Conservation (phyloP, 2,888 invertebrate species). For the Tipula unca region DNA sequence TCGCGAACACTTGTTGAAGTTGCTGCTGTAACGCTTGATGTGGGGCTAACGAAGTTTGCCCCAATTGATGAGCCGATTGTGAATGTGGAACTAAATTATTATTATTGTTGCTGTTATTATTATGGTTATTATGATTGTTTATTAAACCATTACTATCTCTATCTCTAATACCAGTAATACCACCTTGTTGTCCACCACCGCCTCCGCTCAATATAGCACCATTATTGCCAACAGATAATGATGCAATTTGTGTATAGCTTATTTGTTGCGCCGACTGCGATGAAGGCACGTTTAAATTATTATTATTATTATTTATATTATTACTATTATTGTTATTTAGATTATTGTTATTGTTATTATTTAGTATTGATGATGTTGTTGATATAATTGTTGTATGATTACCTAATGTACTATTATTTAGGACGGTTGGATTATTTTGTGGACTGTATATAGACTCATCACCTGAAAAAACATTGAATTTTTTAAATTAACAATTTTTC, state of each 20-base stretch:
- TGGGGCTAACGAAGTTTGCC: conserved; percentile 44
- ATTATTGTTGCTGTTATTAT: conserved; percentile 28
- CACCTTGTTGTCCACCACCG: conserved; percentile 23
- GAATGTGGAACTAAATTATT: conserved; percentile 37
- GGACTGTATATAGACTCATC: conserved; percentile 39
- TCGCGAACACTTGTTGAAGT: conserved; percentile 50
- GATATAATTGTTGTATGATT: conserved; percentile 19
- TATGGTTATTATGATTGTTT: conserved; percentile 22
- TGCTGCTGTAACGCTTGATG: conserved; percentile 53
- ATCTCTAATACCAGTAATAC: conserved; percentile 24
- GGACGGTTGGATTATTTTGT: conserved; percentile 38
- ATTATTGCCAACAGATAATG: conserved; percentile 30
- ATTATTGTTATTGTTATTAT: conserved; percentile 32
- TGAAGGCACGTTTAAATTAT: conserved; percentile 32
- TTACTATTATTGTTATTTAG: conserved; percentile 30
- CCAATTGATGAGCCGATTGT: conserved; percentile 40
- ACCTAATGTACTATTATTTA: conserved; percentile 32
- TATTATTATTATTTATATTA: conserved; percentile 18
- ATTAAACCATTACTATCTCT: conserved; percentile 29
- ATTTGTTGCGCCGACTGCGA: conserved; percentile 42
- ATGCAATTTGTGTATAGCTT: conserved; percentile 26
- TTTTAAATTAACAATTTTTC: not conserved
- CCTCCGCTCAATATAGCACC: conserved; percentile 23
- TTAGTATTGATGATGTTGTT: conserved; percentile 31
- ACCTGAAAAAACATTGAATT: conserved; percentile 29